A percentile compares a stretch with the other conserved stretches of the same genome.
Conservation (phyloP, 2,888 invertebrate genomes). For the Ormyrus labotus region DNA sequence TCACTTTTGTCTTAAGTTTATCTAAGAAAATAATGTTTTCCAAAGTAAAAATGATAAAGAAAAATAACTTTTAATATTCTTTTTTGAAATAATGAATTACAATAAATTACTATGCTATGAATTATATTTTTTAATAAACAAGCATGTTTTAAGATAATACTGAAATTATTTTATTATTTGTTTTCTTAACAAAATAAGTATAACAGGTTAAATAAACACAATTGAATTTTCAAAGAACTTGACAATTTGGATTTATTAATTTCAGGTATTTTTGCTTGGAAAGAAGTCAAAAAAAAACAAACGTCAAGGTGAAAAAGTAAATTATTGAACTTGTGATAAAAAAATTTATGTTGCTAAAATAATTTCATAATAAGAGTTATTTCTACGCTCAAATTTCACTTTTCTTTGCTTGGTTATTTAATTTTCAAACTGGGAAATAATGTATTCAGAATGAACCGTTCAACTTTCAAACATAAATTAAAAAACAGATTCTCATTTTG, state of each 20-base stretch:
- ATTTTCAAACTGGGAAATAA: conserved; percentile 13
- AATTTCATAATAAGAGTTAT: conserved; percentile 18
- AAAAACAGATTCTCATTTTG: conserved; percentile 5
- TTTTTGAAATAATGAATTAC: conserved; percentile 8
- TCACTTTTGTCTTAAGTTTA: conserved; percentile 12
- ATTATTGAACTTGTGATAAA: conserved; percentile 52
- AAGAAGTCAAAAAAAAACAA: conserved; percentile 64
- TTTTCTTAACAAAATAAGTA: conserved; percentile 17
- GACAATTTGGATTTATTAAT: conserved; percentile 62
- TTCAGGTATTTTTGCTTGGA: conserved; percentile 68
- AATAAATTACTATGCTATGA: conserved; percentile 23
- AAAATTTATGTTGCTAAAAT: conserved; percentile 41
- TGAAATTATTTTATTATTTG: conserved; percentile 6
- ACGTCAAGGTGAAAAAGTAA: conserved; percentile 64
- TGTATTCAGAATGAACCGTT: conserved; percentile 24
- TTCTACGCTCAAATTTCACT: conserved; percentile 28
- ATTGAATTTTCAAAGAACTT: conserved; percentile 48
- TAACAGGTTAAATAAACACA: conserved; percentile 33
- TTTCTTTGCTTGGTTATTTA: conserved; percentile 25
- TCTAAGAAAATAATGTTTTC: neutral
- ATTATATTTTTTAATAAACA: conserved; percentile 27
- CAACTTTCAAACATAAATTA: neutral
- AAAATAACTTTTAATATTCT: conserved; percentile 17
- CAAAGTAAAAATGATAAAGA: conserved; percentile 8
- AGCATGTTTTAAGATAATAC: conserved; percentile 13